Conservation (phyloP, 2,113 vertebrate species). For the Tetrao urogallus region DNA sequence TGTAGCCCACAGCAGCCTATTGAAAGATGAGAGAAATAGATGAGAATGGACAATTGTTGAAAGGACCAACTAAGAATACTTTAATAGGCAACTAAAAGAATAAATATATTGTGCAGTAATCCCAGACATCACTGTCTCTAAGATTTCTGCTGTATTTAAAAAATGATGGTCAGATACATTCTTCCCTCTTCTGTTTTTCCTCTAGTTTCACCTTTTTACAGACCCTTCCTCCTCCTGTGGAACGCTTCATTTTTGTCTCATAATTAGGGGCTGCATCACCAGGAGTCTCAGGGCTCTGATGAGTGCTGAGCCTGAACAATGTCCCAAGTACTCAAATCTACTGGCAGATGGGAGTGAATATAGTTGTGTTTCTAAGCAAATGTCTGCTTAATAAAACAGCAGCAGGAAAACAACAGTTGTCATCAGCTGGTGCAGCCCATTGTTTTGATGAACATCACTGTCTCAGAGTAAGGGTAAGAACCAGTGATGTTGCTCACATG, state of each 20-base stretch:
- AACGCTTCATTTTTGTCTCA: not conserved
- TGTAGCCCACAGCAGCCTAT: not conserved
- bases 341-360: not conserved
- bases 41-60: not conserved
- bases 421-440: not conserved
- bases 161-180: not conserved
- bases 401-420: not conserved
- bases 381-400: not conserved
- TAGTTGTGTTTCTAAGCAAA: not conserved
- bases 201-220: not conserved
- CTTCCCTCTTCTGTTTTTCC: not conserved
- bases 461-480: rapidly evolving
- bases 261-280: not conserved
- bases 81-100: not conserved
- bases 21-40: not conserved
- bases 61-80: not conserved
- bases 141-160: rapidly evolving
- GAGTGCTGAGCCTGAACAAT: not conserved
- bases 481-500: not conserved
- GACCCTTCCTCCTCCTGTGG: not conserved
- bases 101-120: not conserved
- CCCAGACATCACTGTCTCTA: rapidly evolving
- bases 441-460: rapidly evolving
- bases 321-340: not conserved
- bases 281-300: rapidly evolving